Evolutionary conservation across 2,888 invertebrate species (phyloP).

Genomic region (Lissonota sp.): DNA sequence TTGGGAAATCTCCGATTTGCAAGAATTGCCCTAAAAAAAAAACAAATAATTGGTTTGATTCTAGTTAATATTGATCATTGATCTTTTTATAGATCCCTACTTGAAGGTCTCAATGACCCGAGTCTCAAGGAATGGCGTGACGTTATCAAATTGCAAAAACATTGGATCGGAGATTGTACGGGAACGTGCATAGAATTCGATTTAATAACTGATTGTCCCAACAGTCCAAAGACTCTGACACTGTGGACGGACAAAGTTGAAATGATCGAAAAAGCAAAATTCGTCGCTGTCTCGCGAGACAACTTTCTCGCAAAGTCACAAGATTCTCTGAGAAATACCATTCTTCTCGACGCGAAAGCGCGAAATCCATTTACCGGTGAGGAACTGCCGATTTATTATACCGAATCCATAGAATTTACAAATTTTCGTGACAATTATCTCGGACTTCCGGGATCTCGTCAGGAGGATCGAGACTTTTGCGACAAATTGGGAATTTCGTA

Average conservation of each 20-base stretch:
- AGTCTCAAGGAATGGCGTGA: constrained; percentile 92
- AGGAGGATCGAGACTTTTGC: constrained; percentile 87
- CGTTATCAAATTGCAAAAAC: constrained; percentile 92
- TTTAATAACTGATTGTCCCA: constrained; percentile 80
- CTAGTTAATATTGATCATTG: too few species aligned
- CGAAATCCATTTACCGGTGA: constrained; percentile 90
- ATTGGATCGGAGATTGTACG: constrained; percentile 96
- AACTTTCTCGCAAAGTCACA: constrained; percentile 84
- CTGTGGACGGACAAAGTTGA: constrained; percentile 92
- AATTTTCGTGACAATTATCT: constrained; percentile 89
- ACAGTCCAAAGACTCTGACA: constrained; percentile 83
- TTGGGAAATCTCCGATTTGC: too few species aligned
- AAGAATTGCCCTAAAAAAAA: not conserved
- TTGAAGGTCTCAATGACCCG: constrained; percentile 89
- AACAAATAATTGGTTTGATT: not conserved
- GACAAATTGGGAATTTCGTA: constrained; percentile 84
- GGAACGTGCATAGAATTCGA: constrained; percentile 90
- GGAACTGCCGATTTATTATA: constrained; percentile 87
- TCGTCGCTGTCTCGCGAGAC: constrained; percentile 87
- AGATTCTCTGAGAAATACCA: constrained; percentile 9
- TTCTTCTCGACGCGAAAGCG: constrained; percentile 84
- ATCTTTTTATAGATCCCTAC: constrained; percentile 78
- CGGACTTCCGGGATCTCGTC: constrained; percentile 88
- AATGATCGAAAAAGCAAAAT: constrained; percentile 89
- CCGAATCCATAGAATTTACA: constrained; percentile 87